These are phyloP conservation scores for Matsumurasca onukii DNA, from an alignment of 1,140 invertebrate species.

Conservation along the genomic window DNA sequence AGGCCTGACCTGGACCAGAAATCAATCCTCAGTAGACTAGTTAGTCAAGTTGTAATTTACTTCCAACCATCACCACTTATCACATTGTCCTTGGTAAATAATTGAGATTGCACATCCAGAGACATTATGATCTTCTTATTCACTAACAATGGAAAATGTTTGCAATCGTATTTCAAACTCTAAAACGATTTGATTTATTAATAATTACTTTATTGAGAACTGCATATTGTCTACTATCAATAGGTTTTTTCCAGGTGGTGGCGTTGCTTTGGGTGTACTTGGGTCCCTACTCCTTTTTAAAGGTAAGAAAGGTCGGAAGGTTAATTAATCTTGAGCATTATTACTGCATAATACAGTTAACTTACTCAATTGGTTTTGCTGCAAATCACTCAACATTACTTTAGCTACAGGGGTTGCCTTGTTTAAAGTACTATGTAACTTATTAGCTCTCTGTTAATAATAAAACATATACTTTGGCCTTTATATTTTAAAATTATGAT, in stretches of 20 bases:
- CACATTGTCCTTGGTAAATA: background rate
- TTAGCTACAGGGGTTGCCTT: background rate
- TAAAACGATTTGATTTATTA: constrained; percentile 9
- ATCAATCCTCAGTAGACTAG: too few relatives aligned
- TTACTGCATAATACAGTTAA: background rate
- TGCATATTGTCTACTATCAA: too few relatives aligned
- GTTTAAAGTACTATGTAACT: too few relatives aligned
- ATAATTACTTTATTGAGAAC: constrained; percentile 38
- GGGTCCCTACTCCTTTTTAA: constrained; percentile 65
- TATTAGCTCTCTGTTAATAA: too few relatives aligned
- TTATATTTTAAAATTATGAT: too few relatives aligned
- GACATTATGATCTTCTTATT: background rate
- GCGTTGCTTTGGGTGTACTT: constrained; percentile 62
- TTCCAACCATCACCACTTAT: background rate
- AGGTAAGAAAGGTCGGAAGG: constrained; percentile 47
- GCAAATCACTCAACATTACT: background rate
- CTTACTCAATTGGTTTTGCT: background rate
- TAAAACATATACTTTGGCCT: too few relatives aligned
- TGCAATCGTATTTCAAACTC: background rate
- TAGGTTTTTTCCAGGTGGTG: constrained; percentile 62
- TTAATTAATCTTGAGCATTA: constrained; percentile 20
- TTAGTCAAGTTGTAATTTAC: too few relatives aligned
- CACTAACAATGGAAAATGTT: background rate
- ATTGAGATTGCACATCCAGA: background rate
- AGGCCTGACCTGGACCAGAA: too few relatives aligned